phyloP scores from a whole-genome alignment of 2,888 invertebrate genomes.

The Carterocephalus palaemon region DNA sequence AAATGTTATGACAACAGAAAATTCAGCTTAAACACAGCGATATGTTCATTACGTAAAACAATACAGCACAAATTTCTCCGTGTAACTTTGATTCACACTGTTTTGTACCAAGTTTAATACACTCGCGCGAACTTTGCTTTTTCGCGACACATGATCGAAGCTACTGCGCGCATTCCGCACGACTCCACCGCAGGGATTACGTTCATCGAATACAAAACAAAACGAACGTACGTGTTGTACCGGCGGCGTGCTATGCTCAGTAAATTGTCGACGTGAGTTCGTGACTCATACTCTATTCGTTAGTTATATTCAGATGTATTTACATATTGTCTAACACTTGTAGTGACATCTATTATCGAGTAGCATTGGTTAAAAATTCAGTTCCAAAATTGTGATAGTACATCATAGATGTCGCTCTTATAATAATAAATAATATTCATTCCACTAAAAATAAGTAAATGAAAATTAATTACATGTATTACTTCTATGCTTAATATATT shows the following conservation, averaged over 20 bases:
- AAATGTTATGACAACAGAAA: conserved; percentile 31
- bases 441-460: no score
- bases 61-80: conserved; percentile 57
- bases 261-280: background rate
- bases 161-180: conserved; percentile 55
- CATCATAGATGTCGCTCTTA: conserved; percentile 29
- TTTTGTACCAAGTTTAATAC: conserved; percentile 55
- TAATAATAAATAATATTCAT: background rate
- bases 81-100: conserved; percentile 58
- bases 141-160: conserved; percentile 55
- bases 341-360: conserved; percentile 42
- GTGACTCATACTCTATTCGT: conserved; percentile 19
- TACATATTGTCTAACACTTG: no score
- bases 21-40: conserved; percentile 55
- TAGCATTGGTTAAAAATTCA: conserved; percentile 8
- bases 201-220: conserved; percentile 67
- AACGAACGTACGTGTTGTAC: conserved; percentile 25
- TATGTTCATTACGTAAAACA: conserved; percentile 50
- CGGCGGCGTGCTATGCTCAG: background rate
- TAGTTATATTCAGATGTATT: no score
- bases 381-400: conserved; percentile 32
- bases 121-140: conserved; percentile 61
- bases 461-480: no score
- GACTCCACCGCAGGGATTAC: conserved; percentile 58
- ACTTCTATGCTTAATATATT: no score